A percentile compares a stretch with the other conserved stretches of the same genome.
Evolutionary conservation across 2,797 vertebrate genomes (phyloP).

Genomic region (Channallabes apus): DNA sequence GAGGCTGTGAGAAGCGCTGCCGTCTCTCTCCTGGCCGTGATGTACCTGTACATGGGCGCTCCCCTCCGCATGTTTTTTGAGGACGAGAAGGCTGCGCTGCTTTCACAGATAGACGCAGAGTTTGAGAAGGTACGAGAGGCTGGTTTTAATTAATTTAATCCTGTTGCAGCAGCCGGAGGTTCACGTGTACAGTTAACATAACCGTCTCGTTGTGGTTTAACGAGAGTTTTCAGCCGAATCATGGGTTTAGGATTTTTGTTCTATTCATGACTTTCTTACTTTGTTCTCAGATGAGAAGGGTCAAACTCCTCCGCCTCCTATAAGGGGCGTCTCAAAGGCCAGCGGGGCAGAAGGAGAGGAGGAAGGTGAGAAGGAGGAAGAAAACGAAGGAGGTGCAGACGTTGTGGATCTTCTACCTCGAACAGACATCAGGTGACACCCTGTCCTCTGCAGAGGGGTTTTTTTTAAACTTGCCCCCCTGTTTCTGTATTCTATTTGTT

Average conservation of each 20-base stretch:
- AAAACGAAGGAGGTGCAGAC: slow-evolving; percentile 76
- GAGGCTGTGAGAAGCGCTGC: slow-evolving; percentile 90
- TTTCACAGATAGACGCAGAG: slow-evolving; percentile 92
- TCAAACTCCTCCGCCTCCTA: slow-evolving; percentile 83
- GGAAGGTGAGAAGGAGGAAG: slow-evolving; percentile 70
- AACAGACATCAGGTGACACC: slow-evolving; percentile 84
- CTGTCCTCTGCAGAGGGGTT: neutral
- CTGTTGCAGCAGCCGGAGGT: neutral
- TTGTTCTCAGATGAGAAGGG: slow-evolving; percentile 86
- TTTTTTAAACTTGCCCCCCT: neutral
- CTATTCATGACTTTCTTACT: neutral
- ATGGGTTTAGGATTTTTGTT: neutral
- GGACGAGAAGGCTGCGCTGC: slow-evolving; percentile 94
- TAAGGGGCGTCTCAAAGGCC: slow-evolving; percentile 75
- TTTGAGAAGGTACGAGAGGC: slow-evolving; percentile 87
- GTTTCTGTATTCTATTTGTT: neutral
- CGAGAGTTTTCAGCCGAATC: neutral
- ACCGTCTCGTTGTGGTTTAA: too few relatives aligned
- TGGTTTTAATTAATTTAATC: neutral
- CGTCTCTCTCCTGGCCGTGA: slow-evolving; percentile 89
- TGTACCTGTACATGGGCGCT: slow-evolving; percentile 94
- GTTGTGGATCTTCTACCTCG: slow-evolving; percentile 92
- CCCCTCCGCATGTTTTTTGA: slow-evolving; percentile 96
- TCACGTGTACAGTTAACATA: too few relatives aligned
- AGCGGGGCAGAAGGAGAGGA: slow-evolving; percentile 64